A percentile compares a stretch with the other conserved stretches of the same genome.
phyloP scores from a whole-genome alignment of 2,113 vertebrate genomes.

The Microtus pennsylvanicus region DNA sequence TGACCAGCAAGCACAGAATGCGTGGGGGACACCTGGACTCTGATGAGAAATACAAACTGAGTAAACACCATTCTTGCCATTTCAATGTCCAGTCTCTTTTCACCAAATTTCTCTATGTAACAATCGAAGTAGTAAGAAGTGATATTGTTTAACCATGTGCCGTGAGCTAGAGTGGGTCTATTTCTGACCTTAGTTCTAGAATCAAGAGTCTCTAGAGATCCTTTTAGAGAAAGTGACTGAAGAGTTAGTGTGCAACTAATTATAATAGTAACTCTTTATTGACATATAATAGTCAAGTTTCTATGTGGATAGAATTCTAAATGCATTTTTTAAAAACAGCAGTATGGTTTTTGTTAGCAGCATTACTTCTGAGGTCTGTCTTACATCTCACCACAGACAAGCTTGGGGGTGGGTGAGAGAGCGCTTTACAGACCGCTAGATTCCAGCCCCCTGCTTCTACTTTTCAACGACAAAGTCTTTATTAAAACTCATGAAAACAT shows the following conservation, averaged over 20 bases:
- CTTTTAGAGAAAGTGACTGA: constrained; percentile 24
- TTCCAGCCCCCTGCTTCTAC: background rate
- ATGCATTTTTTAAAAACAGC: constrained; percentile 9
- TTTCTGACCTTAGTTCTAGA: constrained; percentile 26
- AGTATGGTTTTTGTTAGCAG: constrained; percentile 20
- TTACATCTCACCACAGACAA: background rate
- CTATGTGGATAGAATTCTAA: background rate
- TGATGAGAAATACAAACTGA: constrained; percentile 8
- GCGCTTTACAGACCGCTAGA: background rate
- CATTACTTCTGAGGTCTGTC: background rate
- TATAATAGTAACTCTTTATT: background rate
- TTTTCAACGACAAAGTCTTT: constrained; percentile 43
- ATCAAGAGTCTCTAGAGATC: background rate
- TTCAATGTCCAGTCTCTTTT: background rate
- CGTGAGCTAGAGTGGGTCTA: background rate
- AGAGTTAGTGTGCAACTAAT: background rate
- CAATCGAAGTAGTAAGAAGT: background rate
- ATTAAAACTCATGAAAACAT: background rate
- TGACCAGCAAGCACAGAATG: background rate
- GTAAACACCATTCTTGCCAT: constrained; percentile 18
- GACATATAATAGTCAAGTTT: background rate
- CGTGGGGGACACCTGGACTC: background rate
- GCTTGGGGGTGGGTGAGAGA: background rate
- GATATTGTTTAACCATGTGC: background rate
- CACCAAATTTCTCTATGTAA: background rate